Conservation (phyloP, 2,888 invertebrate genomes). For the Agrochola lota region DNA sequence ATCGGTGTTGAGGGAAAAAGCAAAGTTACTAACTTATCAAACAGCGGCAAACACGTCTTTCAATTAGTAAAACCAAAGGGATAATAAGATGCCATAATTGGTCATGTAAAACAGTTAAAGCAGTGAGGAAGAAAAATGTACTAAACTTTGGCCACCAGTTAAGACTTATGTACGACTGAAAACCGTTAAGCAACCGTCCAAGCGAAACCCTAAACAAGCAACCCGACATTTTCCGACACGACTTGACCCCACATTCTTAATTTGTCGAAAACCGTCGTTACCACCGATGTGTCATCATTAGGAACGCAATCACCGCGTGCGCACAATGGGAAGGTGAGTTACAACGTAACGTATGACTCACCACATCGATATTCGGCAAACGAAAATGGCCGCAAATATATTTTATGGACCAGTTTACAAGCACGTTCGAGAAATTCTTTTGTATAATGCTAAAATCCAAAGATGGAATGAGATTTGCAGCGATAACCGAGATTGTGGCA, state of each 20-base stretch:
- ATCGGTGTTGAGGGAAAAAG: constrained; percentile 15
- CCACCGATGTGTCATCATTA: constrained; percentile 68
- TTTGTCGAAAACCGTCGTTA: constrained; percentile 59
- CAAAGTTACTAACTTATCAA: constrained; percentile 2
- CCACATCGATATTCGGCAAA: constrained; percentile 68
- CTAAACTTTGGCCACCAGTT: constrained; percentile 1
- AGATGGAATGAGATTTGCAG: constrained; percentile 49
- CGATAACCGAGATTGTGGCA: constrained; percentile 8
- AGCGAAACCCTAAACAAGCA: constrained; percentile 22
- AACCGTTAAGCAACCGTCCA: constrained; percentile 22
- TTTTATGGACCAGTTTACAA: constrained; percentile 65
- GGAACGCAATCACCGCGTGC: constrained; percentile 64
- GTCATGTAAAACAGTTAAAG: constrained; percentile 26
- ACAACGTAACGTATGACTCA: constrained; percentile 73
- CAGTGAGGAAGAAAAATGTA: constrained; percentile 5
- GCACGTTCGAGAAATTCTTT: constrained; percentile 60
- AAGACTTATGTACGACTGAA: background rate
- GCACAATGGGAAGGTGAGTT: constrained; percentile 71
- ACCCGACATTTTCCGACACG: constrained; percentile 26
- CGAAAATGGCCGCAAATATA: constrained; percentile 68
- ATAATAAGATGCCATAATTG: constrained; percentile 20
- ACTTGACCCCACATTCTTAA: constrained; percentile 53
- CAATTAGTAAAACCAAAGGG: constrained; percentile 21
- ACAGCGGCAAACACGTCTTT: constrained; percentile 25
- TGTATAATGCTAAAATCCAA: constrained; percentile 42